A percentile compares a stretch with the other conserved stretches of the same genome.
Conservation (phyloP, 2,797 vertebrate genomes). For the Onychomys leucogaster region DNA sequence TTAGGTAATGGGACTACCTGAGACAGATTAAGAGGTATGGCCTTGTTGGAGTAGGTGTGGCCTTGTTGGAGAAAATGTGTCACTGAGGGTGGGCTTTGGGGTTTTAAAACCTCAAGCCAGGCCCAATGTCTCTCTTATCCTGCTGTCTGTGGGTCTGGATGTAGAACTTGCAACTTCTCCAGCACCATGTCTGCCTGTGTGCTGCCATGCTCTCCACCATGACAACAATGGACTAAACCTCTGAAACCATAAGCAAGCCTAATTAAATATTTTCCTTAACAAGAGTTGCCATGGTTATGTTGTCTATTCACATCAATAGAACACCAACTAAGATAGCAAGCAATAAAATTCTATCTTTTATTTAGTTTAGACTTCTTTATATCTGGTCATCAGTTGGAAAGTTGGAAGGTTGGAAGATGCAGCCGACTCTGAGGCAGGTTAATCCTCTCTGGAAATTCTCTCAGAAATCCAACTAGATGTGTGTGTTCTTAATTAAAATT, state of each 20-base stretch:
- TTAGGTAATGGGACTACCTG: background rate
- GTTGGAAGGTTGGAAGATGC: background rate
- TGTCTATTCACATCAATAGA: background rate
- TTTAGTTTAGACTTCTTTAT: background rate
- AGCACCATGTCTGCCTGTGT: background rate
- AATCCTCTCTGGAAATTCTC: background rate
- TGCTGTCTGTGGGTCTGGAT: background rate
- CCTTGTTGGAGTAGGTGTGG: background rate
- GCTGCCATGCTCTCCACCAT: no score
- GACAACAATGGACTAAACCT: no score
- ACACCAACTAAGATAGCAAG: background rate
- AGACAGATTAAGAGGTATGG: background rate
- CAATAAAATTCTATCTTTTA: background rate
- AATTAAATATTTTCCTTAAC: background rate
- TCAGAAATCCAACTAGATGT: background rate
- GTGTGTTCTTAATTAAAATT: background rate
- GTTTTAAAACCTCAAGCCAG: background rate
- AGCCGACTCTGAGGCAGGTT: background rate
- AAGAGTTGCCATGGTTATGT: background rate
- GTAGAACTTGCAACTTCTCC: background rate
- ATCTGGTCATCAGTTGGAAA: background rate
- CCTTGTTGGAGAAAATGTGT: background rate
- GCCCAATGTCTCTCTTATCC: background rate
- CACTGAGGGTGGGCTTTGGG: background rate
- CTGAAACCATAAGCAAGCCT: no score